Base-by-base conservation (phyloP, 2,888 invertebrate genomes). In the Danaus chrysippus region DNA sequence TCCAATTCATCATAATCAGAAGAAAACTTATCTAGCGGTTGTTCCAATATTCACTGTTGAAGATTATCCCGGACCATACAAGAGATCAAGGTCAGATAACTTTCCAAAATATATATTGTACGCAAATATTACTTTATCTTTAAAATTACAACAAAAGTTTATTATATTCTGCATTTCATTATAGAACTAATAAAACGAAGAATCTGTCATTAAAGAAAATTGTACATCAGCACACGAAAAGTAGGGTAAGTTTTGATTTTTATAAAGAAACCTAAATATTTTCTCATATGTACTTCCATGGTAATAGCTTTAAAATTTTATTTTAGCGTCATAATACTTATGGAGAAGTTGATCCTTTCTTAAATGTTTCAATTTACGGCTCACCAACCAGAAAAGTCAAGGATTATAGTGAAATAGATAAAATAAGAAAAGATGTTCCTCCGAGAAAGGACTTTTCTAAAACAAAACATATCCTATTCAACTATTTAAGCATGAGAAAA, bases 381-480 rank as follows among this genome's bases (percentile, higher is more conserved):
- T 59, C 70, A 59, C 71, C 71, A 0, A 17, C 55, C 10, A n/a
- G 59, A 44, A 55, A 68, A 64, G 11, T 43, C 1, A 54, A 64
- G 41, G 53, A 64, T 1, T 34, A 64, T 41, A 56, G 59, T 19
- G 49, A 23, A 23, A 57, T 59, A n/a, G 63, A 49, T 19, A 15
- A 58, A 3, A 65, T 75, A 1, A 76, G 71, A 67, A 72, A 73
- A 53, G 78, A 82, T 52, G 82, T 86, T 0, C 52, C 62, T 11
- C 77, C 83, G 8, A 73, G 83, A 68, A 84, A 74, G 75, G 80
- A 86, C 43, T 85, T 83, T 61, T 71, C 77, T 1, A 72, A 73
- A 5, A 68, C 74, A 3, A 73, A 78, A 70, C 74, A 76, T 57
- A 74, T 83, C 6, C 77, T 78, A 0, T 67, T 73, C 23, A 74